phyloP scores from a whole-genome alignment of 64 coral and sea anemone genomes.

The Actinia tenebrosa region DNA sequence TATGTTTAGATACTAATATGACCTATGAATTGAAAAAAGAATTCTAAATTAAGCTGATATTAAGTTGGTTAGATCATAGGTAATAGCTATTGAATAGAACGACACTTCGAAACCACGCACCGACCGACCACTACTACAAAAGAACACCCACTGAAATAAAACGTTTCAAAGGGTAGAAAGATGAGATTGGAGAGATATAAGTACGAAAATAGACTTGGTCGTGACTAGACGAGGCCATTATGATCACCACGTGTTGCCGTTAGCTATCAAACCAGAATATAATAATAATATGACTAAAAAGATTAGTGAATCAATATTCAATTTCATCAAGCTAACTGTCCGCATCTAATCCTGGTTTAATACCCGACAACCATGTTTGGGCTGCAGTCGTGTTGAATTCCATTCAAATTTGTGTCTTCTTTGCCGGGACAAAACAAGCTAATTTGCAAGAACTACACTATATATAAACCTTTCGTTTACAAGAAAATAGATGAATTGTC shows the following conservation, averaged over 20 bases:
- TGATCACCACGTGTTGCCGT: background rate
- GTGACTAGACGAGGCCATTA: conserved; percentile 5
- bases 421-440: background rate
- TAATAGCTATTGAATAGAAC: too few relatives aligned
- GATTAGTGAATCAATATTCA: conserved; percentile 8
- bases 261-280: background rate
- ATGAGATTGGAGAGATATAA: background rate
- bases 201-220: background rate
- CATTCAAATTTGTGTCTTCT: background rate
- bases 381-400: background rate
- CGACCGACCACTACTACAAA: background rate
- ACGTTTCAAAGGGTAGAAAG: background rate
- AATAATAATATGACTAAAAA: background rate
- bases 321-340: background rate
- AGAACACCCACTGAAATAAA: background rate
- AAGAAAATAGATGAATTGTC: background rate
- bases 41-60: background rate
- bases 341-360: background rate
- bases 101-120: background rate
- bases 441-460: background rate
- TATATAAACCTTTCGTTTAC: background rate
- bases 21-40: background rate
- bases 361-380: background rate
- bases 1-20: background rate
- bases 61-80: background rate